These are phyloP conservation scores for Sebastes taczanowskii DNA, from an alignment of 2,797 vertebrate genomes.

Conservation along the genomic window DNA sequence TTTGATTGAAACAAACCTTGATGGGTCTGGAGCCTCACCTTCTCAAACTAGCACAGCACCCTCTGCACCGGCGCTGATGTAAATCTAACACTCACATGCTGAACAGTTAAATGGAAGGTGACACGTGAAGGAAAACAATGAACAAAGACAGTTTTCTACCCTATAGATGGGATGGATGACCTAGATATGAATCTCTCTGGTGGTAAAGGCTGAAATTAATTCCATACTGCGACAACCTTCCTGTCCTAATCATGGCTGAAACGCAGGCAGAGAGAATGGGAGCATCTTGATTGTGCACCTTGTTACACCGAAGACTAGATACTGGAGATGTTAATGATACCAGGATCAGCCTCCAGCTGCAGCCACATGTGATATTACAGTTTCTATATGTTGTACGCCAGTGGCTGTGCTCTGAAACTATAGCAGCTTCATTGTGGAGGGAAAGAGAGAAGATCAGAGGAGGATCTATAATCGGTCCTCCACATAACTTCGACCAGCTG, in stretches of 20 bases:
- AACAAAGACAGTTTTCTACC: conserved; percentile 25
- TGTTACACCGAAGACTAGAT: background rate
- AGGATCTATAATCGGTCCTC: conserved; percentile 38
- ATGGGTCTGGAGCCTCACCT: conserved; percentile 36
- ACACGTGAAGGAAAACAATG: conserved; percentile 40
- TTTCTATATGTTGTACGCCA: conserved; percentile 15
- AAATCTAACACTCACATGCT: conserved; percentile 39
- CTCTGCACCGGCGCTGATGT: background rate
- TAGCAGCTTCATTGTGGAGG: conserved; percentile 1
- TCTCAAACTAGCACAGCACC: conserved; percentile 24
- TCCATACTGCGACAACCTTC: background rate
- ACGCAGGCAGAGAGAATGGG: background rate
- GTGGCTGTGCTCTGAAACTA: conserved; percentile 3
- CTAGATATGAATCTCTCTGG: conserved; percentile 50
- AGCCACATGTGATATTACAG: background rate
- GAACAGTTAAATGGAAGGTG: conserved; percentile 39
- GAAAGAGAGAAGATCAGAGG: conserved; percentile 45
- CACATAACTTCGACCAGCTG: conserved; percentile 62
- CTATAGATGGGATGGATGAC: conserved; percentile 42
- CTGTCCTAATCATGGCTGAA: background rate
- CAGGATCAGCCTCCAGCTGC: background rate
- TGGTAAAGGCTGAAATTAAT: conserved; percentile 45
- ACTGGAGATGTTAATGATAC: background rate
- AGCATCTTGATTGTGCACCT: conserved; percentile 15
- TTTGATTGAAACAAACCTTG: conserved; percentile 51